phyloP scores from a whole-genome alignment of 30 jellyfish, hydroid and myxozoan genomes.

The Nemopilema nomurai region DNA sequence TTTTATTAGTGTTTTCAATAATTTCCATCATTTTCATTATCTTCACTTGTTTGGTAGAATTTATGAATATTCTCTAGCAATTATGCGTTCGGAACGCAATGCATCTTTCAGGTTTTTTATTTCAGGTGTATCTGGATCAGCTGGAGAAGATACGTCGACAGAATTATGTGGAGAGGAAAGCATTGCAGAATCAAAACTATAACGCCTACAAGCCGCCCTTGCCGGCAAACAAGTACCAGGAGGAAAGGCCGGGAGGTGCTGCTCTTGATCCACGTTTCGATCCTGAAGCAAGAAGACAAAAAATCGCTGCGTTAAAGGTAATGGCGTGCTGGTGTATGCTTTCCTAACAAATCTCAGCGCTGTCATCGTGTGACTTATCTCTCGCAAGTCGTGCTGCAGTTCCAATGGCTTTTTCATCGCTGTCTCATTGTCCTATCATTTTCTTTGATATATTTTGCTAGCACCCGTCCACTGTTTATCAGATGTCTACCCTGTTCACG shows the following conservation, averaged over 20 bases:
- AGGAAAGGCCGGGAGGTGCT: conserved; percentile 15
- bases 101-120: no score
- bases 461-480: no score
- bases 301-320: conserved; percentile 90
- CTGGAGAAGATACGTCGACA: conserved; percentile 87
- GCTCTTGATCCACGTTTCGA: conserved; percentile 82
- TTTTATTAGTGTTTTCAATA: no score
- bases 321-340: not conserved
- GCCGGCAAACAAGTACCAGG: conserved; percentile 32
- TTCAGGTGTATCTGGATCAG: conserved; percentile 79
- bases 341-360: not conserved
- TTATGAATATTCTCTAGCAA: no score
- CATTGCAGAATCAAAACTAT: conserved; percentile 34
- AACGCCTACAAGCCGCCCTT: conserved; percentile 36
- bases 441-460: no score
- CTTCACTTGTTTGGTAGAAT: no score
- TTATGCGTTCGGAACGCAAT: no score
- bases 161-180: conserved; percentile 76
- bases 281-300: conserved; percentile 86
- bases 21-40: no score
- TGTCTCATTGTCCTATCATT: no score
- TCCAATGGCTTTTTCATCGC: no score
- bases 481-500: no score
- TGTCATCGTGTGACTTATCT: not conserved
- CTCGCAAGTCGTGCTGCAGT: no score